Percentiles rank a stretch among this genome's conserved stretches.
phyloP scores from a whole-genome alignment of 2,888 invertebrate species.

The Meliscaeva auricollis region DNA sequence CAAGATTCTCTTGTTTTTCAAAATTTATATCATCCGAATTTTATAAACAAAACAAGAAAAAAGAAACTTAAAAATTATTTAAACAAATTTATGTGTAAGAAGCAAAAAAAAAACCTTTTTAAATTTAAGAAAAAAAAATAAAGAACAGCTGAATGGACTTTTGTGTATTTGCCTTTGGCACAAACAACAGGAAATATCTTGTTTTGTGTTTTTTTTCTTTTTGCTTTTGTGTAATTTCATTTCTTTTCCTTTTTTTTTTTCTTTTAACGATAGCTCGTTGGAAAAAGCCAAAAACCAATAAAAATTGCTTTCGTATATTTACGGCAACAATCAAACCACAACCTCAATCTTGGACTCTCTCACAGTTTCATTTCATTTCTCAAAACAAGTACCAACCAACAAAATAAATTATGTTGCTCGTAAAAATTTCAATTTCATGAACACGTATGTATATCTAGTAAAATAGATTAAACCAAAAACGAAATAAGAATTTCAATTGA shows the following conservation, averaged over 20 bases:
- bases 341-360: neutral
- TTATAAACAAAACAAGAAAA: conserved; percentile 11
- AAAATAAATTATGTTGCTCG: conserved; percentile 12
- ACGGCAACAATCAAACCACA: conserved; percentile 7
- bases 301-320: conserved; percentile 25
- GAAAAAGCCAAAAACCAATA: conserved; percentile 16
- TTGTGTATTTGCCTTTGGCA: conserved; percentile 40
- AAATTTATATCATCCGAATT: neutral
- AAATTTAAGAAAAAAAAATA: neutral
- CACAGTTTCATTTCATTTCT: neutral
- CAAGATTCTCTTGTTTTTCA: neutral
- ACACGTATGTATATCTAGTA: too few species aligned
- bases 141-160: conserved; percentile 32
- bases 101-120: neutral
- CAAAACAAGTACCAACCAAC: neutral
- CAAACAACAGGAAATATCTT: conserved; percentile 59
- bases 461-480: neutral
- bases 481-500: conserved; percentile 7
- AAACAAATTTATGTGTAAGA: conserved; percentile 13
- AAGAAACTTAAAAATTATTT: neutral
- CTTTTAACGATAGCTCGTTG: neutral
- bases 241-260: neutral
- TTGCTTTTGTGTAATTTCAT: neutral
- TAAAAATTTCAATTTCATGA: conserved; percentile 37
- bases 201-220: conserved; percentile 37